These are phyloP conservation scores for Ephestia elutella DNA, from an alignment of 1,140 invertebrate genomes.

Conservation along the genomic window DNA sequence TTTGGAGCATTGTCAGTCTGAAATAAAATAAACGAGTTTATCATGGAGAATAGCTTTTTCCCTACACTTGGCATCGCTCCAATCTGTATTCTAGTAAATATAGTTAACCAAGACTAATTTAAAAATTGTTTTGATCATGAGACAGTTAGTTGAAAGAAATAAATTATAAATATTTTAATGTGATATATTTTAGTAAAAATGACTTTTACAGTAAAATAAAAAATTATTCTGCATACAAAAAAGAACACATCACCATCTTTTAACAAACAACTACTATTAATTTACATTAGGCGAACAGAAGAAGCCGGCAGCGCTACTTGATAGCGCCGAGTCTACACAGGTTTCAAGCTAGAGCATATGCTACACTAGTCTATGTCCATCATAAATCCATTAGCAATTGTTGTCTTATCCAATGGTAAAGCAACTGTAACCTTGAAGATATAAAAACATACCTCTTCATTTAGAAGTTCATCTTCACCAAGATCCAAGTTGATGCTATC, in stretches of 20 bases:
- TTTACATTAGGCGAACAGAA: no score
- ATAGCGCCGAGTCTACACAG: no score
- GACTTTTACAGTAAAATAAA: conserved; percentile 9
- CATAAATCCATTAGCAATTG: conserved; percentile 46
- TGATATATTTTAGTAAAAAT: background rate
- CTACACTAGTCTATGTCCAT: conserved; percentile 67
- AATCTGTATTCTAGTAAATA: background rate
- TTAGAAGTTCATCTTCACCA: conserved; percentile 86
- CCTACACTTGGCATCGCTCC: background rate
- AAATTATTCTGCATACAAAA: background rate
- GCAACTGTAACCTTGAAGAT: conserved; percentile 60
- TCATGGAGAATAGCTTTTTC: background rate
- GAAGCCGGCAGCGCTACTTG: no score
- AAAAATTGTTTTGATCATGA: background rate
- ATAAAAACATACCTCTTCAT: conserved; percentile 80
- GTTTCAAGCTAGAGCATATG: no score
- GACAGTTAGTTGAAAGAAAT: conserved; percentile 8
- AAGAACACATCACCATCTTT: no score
- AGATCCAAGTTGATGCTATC: conserved; percentile 88
- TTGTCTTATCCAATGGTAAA: conserved; percentile 34
- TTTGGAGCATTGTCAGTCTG: conserved; percentile 63
- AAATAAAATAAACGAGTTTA: conserved; percentile 40
- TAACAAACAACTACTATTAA: background rate
- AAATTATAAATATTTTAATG: conserved; percentile 7
- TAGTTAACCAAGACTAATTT: conserved; percentile 9